Evolutionary conservation across 2,888 invertebrate genomes (phyloP).

Genomic region (Habroteleia sp.): DNA sequence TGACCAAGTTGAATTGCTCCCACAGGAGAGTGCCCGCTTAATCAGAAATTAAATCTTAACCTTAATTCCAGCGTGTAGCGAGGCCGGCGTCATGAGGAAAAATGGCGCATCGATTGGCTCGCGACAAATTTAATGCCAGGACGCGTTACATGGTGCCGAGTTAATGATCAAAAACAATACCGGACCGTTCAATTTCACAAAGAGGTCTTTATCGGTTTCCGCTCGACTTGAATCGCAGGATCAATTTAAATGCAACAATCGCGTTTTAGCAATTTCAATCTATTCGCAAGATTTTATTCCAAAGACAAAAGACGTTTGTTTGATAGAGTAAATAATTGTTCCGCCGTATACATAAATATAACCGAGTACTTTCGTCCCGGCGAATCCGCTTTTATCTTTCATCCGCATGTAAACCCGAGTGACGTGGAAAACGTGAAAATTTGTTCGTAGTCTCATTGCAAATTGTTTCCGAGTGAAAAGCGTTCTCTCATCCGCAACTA

Average conservation of each 20-base stretch:
- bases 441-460: slow-evolving; percentile 53
- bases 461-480: slow-evolving; percentile 65
- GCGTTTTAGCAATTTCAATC: slow-evolving; percentile 8
- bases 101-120: slow-evolving; percentile 37
- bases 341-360: slow-evolving; percentile 26
- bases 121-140: slow-evolving; percentile 31
- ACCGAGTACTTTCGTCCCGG: slow-evolving; percentile 17
- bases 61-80: slow-evolving; percentile 71
- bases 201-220: background rate
- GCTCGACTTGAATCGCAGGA: background rate
- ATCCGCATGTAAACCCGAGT: slow-evolving; percentile 46
- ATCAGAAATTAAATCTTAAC: slow-evolving; percentile 80
- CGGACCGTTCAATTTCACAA: slow-evolving; percentile 3
- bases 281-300: slow-evolving; percentile 16
- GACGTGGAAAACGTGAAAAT: slow-evolving; percentile 59
- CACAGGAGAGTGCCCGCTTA: slow-evolving; percentile 72
- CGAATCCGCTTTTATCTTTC: slow-evolving; percentile 44
- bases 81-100: slow-evolving; percentile 30
- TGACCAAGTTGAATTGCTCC: slow-evolving; percentile 76
- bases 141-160: background rate
- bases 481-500: slow-evolving; percentile 61
- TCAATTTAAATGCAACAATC: slow-evolving; percentile 21
- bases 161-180: slow-evolving; percentile 8
- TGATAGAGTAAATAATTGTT: slow-evolving; percentile 52
- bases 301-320: slow-evolving; percentile 43